Percentiles rank a stretch among this genome's conserved stretches.
Conservation (phyloP, 2,888 invertebrate species). For the Exocentrus adspersus region DNA sequence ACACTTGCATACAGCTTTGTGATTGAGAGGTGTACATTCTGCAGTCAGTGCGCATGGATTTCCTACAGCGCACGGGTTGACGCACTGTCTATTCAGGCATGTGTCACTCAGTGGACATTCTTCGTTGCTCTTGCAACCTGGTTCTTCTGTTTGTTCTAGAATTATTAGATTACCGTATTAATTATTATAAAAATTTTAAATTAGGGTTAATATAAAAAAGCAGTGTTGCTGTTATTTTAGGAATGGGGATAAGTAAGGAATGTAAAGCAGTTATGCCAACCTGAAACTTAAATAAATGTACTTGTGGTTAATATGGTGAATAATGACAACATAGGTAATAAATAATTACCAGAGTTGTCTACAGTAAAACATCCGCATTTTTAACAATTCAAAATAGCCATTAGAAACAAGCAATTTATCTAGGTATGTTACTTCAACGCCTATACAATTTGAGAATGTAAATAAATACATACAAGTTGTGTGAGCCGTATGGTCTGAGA, state of each 20-base stretch:
- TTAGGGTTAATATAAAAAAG: slow-evolving; percentile 16
- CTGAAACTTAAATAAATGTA: slow-evolving; percentile 23
- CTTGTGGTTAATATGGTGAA: slow-evolving; percentile 1
- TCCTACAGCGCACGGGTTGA: slow-evolving; percentile 77
- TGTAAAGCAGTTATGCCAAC: slow-evolving; percentile 21
- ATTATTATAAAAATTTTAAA: slow-evolving; percentile 16
- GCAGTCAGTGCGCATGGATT: slow-evolving; percentile 83
- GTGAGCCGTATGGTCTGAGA: no score
- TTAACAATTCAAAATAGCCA: no score
- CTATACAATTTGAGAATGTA: no score
- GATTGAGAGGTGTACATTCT: slow-evolving; percentile 78
- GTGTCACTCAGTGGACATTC: slow-evolving; percentile 79
- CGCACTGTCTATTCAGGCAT: slow-evolving; percentile 78
- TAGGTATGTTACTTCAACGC: no score
- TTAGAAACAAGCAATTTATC: no score
- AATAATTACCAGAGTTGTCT: no score
- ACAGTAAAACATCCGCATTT: no score
- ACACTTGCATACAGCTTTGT: slow-evolving; percentile 82
- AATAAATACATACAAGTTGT: no score
- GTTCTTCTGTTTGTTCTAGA: slow-evolving; percentile 62
- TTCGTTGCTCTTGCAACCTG: slow-evolving; percentile 75
- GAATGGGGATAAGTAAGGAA: slow-evolving; percentile 1
- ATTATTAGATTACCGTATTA: slow-evolving; percentile 32
- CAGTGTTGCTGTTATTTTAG: slow-evolving; percentile 49
- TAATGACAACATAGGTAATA: no score